A percentile compares a stretch with the other conserved stretches of the same genome.
Evolutionary conservation across 2,797 vertebrate genomes (phyloP).

Genomic region (Lacerta viridis): DNA sequence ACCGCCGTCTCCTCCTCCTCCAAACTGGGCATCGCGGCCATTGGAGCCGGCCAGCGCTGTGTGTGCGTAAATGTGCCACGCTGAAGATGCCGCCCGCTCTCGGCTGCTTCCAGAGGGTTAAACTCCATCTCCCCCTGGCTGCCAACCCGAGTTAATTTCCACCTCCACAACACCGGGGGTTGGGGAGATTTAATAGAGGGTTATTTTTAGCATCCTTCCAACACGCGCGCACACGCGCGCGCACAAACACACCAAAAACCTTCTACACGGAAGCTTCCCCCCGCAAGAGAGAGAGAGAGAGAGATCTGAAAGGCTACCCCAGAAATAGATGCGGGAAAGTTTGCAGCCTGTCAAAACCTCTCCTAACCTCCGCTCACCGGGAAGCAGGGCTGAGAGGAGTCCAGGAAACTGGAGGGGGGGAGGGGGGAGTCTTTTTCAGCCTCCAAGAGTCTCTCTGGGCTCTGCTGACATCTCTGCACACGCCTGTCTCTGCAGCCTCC

Average conservation of each 20-base stretch:
- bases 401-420: too few species aligned
- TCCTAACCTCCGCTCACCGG: not conserved
- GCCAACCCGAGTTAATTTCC: conserved; percentile 18
- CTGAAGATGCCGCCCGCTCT: too few species aligned
- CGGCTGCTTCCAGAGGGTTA: conserved; percentile 12
- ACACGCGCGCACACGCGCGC: not conserved
- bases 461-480: too few species aligned
- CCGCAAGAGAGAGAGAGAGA: too few species aligned
- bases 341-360: not conserved
- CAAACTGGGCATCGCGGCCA: not conserved
- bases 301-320: not conserved
- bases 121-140: conserved; percentile 19
- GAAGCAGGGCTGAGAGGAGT: too few species aligned
- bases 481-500: not conserved
- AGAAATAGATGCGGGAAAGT: not conserved
- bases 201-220: conserved; percentile 40
- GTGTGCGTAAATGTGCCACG: too few species aligned
- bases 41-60: not conserved
- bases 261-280: too few species aligned
- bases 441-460: too few species aligned
- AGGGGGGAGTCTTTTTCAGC: too few species aligned
- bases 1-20: not conserved
- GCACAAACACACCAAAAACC: not conserved
- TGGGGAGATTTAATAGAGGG: not conserved
- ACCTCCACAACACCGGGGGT: not conserved